Base-by-base conservation (phyloP, 1,140 invertebrate genomes). In the Dreissena polymorpha region DNA sequence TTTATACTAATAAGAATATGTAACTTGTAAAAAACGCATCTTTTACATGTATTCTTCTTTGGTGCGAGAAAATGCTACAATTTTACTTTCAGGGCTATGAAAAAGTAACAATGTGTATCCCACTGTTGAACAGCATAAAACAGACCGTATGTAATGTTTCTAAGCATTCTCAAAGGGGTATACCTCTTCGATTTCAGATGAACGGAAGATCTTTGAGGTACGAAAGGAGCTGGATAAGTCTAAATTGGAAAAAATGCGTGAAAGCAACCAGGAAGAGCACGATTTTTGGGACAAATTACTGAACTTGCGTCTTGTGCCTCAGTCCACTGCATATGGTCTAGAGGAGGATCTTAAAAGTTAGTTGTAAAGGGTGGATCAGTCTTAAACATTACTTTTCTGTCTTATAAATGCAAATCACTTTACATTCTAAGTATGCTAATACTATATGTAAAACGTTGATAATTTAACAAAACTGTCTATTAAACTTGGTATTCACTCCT, bases 211-310 rank as follows among this genome's bases (percentile, higher is more conserved):
- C 3, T 83, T 86, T 10, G 67, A 84, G 25, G 87, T 90, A 29
- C 86, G 86, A 14, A 84, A 87, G 57, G 64, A 64, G 12, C 65
- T 91, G 13, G 84, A 86, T 13, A 72, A 84, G 2, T 72, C 81
- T 12, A 74, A 72, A 3, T 57, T 79, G 57, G 79, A 88, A 51
- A 55, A 86, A 13, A 82, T 90, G n/a, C 55, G 53, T 10, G 79
- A 83, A 0, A 57, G 79, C 8, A 89, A 88, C 51, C 39, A 67
- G 12, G 86, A 67, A 5, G 89, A 91, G 73, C 70, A 85, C 68
- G 87, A 85, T 2, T 91, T 91, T 77, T 91, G 89, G 90, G 53
- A 75, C 5, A 25, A 25, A 13, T 71, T 91, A 1, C 85, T 65
- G 27, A 39, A 80, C 10, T 51, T 74, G 10, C 89, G 88, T 85